Evolutionary conservation across 2,888 invertebrate genomes (phyloP).

Genomic region (Lamellibrachia columna): DNA sequence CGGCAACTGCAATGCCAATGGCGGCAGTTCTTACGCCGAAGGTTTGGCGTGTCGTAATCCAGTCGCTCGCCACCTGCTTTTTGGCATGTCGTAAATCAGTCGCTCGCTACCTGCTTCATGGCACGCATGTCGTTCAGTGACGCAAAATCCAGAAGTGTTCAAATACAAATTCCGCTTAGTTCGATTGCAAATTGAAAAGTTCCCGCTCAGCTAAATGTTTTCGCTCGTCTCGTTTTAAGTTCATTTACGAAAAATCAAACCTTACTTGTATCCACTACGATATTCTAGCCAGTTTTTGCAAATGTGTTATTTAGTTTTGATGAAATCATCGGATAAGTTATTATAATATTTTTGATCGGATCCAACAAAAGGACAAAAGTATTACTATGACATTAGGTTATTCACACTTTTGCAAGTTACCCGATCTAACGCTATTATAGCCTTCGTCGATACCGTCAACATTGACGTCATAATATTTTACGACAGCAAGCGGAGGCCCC

Average conservation of each 20-base stretch:
- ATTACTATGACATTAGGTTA: too few species aligned
- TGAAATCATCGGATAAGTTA: too few species aligned
- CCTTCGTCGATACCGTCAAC: background rate
- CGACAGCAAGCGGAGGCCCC: background rate
- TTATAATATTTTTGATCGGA: too few species aligned
- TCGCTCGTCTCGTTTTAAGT: too few species aligned
- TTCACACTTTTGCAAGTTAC: background rate
- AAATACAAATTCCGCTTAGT: background rate
- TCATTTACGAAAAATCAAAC: too few species aligned
- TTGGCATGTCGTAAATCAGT: background rate
- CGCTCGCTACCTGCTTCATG: background rate
- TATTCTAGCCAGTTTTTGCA: too few species aligned
- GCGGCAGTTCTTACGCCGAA: background rate
- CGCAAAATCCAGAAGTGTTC: background rate
- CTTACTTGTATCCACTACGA: too few species aligned
- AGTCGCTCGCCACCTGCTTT: background rate
- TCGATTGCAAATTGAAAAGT: background rate
- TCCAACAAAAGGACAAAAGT: too few species aligned
- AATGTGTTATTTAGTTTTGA: too few species aligned
- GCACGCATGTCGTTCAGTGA: background rate
- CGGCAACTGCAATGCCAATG: background rate
- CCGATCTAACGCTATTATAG: background rate
- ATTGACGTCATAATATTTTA: background rate
- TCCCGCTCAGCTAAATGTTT: too few species aligned
- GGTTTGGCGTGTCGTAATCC: background rate